A percentile compares a stretch with the other conserved stretches of the same genome.
Conservation (phyloP, 2,888 invertebrate genomes). For the Xanthia icteritia region DNA sequence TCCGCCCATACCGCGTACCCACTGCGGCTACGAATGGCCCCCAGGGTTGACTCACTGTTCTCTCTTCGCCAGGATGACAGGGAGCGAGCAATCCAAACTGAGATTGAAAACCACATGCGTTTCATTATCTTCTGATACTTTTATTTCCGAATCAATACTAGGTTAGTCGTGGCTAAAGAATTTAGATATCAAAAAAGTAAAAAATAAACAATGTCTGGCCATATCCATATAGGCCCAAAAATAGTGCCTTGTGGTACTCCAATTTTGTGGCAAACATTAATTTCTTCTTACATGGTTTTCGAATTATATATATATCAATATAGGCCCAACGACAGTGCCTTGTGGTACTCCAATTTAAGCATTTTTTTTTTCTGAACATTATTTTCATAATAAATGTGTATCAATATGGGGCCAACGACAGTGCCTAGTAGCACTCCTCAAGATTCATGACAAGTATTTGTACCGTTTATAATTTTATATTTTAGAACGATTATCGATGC, state of each 20-base stretch:
- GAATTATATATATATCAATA: no score
- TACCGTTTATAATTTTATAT: neutral
- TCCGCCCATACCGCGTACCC: conserved; percentile 97
- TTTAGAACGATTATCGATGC: neutral
- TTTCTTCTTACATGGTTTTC: no score
- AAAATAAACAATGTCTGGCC: neutral
- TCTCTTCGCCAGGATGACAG: conserved; percentile 92
- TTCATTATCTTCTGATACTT: neutral
- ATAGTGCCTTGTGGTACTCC: no score
- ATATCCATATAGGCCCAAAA: neutral
- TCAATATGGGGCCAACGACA: neutral
- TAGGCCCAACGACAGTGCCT: neutral
- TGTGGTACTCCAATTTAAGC: neutral
- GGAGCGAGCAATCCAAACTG: conserved; percentile 94
- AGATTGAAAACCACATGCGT: conserved; percentile 7
- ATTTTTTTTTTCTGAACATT: neutral
- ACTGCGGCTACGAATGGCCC: conserved; percentile 92
- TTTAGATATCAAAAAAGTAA: neutral
- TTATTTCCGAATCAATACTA: neutral
- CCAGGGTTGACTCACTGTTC: conserved; percentile 92
- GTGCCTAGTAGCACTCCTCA: neutral
- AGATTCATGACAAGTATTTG: neutral
- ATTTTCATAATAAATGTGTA: no score
- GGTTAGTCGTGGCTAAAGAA: neutral
- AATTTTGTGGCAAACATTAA: no score